phyloP scores from a whole-genome alignment of 2,888 invertebrate species.

The Dimorphilus gyrociliatus region DNA sequence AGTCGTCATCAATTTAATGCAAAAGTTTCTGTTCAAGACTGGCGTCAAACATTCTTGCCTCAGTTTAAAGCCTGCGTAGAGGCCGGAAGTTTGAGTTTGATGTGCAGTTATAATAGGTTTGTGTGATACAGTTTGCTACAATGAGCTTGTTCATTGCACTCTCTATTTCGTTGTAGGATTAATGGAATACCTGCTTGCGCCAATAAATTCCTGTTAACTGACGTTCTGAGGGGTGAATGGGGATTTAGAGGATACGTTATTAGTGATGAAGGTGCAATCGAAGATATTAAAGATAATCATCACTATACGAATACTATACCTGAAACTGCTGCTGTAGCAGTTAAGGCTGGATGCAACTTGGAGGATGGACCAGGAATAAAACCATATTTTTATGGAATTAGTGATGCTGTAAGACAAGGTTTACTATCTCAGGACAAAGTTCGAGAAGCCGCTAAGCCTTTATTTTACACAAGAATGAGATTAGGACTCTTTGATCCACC shows the following conservation, averaged over 20 bases:
- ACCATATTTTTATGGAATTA: slow-evolving; percentile 5
- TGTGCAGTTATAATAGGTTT: slow-evolving; percentile 34
- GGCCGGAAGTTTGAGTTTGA: slow-evolving; percentile 26
- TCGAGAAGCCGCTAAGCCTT: slow-evolving; percentile 2
- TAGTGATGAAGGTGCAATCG: slow-evolving; percentile 27
- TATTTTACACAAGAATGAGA: slow-evolving; percentile 7
- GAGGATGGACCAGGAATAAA: slow-evolving; percentile 6
- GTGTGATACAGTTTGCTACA: background rate
- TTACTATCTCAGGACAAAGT: slow-evolving; percentile 1
- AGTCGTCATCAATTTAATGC: slow-evolving; percentile 10
- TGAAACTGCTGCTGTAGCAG: slow-evolving; percentile 17
- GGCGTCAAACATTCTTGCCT: slow-evolving; percentile 24
- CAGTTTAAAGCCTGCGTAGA: slow-evolving; percentile 21
- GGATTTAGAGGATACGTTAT: slow-evolving; percentile 27
- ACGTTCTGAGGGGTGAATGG: slow-evolving; percentile 23
- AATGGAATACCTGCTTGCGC: slow-evolving; percentile 33
- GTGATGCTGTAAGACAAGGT: slow-evolving; percentile 4
- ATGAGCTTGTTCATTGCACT: background rate
- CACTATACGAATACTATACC: slow-evolving; percentile 17
- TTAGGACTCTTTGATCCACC: slow-evolving; percentile 8
- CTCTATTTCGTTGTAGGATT: slow-evolving; percentile 13
- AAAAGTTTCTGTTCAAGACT: slow-evolving; percentile 19
- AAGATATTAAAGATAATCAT: slow-evolving; percentile 17
- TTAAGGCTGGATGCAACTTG: slow-evolving; percentile 16
- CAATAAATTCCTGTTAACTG: slow-evolving; percentile 21